A percentile compares a stretch with the other conserved stretches of the same genome.
Evolutionary conservation across 2,797 vertebrate species (phyloP).

Genomic region (Diceros bicornis): DNA sequence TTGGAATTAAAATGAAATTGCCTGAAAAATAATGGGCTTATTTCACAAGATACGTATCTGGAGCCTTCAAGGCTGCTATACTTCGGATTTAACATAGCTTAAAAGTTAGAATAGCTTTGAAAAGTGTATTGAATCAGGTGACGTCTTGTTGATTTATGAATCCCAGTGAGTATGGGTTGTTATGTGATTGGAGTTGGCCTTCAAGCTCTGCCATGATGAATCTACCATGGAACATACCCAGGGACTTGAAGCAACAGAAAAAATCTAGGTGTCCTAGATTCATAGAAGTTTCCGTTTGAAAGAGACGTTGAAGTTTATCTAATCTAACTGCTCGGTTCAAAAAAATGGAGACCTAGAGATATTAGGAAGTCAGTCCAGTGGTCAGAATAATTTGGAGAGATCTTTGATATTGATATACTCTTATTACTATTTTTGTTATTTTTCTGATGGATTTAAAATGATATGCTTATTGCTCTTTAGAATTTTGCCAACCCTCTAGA

Average conservation of each 20-base stretch:
- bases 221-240: neutral
- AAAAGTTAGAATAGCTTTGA: neutral
- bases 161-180: neutral
- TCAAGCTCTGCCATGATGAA: neutral
- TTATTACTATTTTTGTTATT: neutral
- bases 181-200: neutral
- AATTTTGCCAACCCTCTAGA: neutral
- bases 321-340: neutral
- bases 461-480: neutral
- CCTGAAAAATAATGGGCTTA: neutral
- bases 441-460: neutral
- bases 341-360: neutral
- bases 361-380: neutral
- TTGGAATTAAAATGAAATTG: slow-evolving; percentile 56
- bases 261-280: neutral
- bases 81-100: neutral
- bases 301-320: neutral
- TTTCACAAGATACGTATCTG: neutral
- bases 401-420: neutral
- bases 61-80: neutral
- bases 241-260: neutral
- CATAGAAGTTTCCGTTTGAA: neutral
- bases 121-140: neutral
- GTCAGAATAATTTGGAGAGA: neutral
- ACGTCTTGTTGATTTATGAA: neutral